These are phyloP conservation scores for Bos taurus DNA, from an alignment of 2,113 vertebrate species.

Conservation along the genomic window ARS-UCD2.0 NC_037342.1:38534001-38534500, in stretches of 20 bases:
- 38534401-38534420: too few species aligned
- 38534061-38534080: background rate
- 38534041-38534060: background rate
- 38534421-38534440: too few species aligned
- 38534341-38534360: too few species aligned
- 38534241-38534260: background rate
- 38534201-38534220: background rate
- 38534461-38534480: too few species aligned
- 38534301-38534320: background rate
- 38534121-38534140: background rate
- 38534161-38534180: background rate
- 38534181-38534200: background rate
- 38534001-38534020: background rate
- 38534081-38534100: background rate
- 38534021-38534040: background rate
- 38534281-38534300: background rate
- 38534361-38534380: too few species aligned
- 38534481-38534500: too few species aligned
- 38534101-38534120: background rate
- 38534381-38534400: too few species aligned
- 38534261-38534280: background rate
- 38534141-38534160: background rate
- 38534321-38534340: too few species aligned
- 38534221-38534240: background rate
- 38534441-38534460: too few species aligned